Evolutionary conservation across 2,888 invertebrate genomes (phyloP).

Genomic region (Watsonalla binaria): DNA sequence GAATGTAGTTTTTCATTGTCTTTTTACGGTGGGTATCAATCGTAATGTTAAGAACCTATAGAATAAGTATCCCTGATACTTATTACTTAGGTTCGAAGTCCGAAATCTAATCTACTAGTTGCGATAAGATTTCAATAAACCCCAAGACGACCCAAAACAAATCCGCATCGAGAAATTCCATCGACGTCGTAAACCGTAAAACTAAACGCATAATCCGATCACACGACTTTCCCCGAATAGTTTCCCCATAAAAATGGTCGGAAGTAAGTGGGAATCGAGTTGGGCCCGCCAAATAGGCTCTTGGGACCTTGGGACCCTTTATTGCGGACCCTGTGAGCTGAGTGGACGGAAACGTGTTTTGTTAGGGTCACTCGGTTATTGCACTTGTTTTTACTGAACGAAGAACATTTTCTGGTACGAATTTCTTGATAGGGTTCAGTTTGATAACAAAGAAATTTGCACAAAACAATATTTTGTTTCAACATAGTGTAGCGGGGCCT

Average conservation of each 20-base stretch:
- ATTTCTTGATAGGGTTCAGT: too few relatives aligned
- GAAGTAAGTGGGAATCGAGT: slow-evolving; percentile 14
- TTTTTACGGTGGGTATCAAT: too few relatives aligned
- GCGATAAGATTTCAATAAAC: background rate
- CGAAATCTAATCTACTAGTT: background rate
- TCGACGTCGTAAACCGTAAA: background rate
- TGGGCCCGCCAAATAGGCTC: slow-evolving; percentile 11
- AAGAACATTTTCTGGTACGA: slow-evolving; percentile 1
- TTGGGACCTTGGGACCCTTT: slow-evolving; percentile 6
- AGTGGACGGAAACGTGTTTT: background rate
- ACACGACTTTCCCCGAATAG: slow-evolving; percentile 20
- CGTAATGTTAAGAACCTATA: too few relatives aligned
- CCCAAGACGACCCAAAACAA: background rate
- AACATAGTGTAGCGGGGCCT: too few relatives aligned
- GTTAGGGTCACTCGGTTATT: slow-evolving; percentile 9
- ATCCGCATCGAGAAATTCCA: background rate
- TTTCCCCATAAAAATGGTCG: slow-evolving; percentile 30
- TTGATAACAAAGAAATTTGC: too few relatives aligned
- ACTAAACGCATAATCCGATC: slow-evolving; percentile 2
- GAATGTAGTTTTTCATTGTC: too few relatives aligned
- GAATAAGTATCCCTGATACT: too few relatives aligned
- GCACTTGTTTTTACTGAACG: slow-evolving; percentile 23
- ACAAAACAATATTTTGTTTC: too few relatives aligned
- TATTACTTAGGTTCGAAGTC: too few relatives aligned
- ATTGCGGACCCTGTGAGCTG: background rate